A percentile compares a stretch with the other conserved stretches of the same genome.
These are phyloP conservation scores for Plumapathes pennacea DNA, from an alignment of 92 coral and sea anemone genomes.

Conservation along the genomic window DNA sequence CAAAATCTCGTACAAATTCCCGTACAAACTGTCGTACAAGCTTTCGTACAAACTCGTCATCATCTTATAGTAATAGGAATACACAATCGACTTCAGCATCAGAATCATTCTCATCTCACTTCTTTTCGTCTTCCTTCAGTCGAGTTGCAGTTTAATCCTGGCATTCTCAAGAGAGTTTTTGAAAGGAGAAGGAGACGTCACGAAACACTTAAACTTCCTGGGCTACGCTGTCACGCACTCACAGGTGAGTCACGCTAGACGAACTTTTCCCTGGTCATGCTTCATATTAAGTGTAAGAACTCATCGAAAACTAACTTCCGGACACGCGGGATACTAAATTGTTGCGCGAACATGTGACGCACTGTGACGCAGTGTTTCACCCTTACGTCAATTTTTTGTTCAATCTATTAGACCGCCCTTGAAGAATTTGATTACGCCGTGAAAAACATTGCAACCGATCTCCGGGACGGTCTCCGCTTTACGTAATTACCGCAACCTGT, in stretches of 20 bases:
- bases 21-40: no score
- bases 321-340: no score
- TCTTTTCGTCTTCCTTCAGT: slow-evolving; percentile 20
- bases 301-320: no score
- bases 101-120: no score
- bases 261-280: no score
- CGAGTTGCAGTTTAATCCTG: slow-evolving; percentile 83
- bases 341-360: no score
- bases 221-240: slow-evolving; percentile 81
- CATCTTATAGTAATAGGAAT: no score
- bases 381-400: not conserved
- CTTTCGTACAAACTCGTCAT: no score
- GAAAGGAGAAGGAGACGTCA: slow-evolving; percentile 96
- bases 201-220: slow-evolving; percentile 82
- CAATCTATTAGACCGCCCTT: slow-evolving; percentile 59
- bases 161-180: slow-evolving; percentile 91
- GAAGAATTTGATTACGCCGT: slow-evolving; percentile 94
- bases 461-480: slow-evolving; percentile 82
- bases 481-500: slow-evolving; percentile 89
- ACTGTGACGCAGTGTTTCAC: no score
- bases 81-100: no score
- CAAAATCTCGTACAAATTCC: no score
- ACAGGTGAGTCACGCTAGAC: slow-evolving; percentile 77
- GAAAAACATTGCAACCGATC: slow-evolving; percentile 77
- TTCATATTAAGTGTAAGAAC: no score